Evolutionary conservation across 1,140 invertebrate genomes (phyloP), one percentile per base, ranked within the genome.

Genomic region (Zophobas morio): DNA sequence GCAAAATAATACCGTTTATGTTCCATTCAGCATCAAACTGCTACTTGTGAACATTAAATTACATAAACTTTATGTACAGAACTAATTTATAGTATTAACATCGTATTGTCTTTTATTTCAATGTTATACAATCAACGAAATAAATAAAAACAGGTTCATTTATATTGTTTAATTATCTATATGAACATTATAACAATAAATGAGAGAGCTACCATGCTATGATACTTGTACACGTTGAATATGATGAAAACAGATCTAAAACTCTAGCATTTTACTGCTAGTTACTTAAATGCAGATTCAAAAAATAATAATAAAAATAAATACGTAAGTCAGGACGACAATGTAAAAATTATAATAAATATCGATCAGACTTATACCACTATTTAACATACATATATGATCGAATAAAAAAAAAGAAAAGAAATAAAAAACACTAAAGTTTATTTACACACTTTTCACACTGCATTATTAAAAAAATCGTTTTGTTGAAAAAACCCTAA

Each of bases 101-200:
- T 20, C 20, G 20, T 20, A 20, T 20, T 20, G 20, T 20, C 20
- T 20, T 20, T 20, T 20, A 20, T 20, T 20, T 20, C 20, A 20
- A 20, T 46, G 42, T 46, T 46, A 46, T 8, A 46, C 3, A 4
- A 57, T 57, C 2, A 35, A 57, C 1, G 1, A 66, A 66, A 66
- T 66, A 66, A 66, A 66, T 42, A 39, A 42, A 42, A 42, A 35
- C 4, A 3, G 34, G n/a, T 66, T 66, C 60, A 78, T 82, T 79
- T 56, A 79, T 77, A 83, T 82, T 71, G 76, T 84, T 84, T 84
- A 83, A 83, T 84, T 83, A 83, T 80, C 80, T 84, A 84, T 84
- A 84, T 82, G 82, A 84, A 84, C 82, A 84, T 84, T 83, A 80
- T 84, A 84, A 84, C 84, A 84, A 83, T 82, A 84, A 84, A 83